Evolutionary conservation across 2,113 vertebrate genomes (phyloP), one percentile per base, ranked within the genome.

Genomic region (Halcyon malimbica): DNA sequence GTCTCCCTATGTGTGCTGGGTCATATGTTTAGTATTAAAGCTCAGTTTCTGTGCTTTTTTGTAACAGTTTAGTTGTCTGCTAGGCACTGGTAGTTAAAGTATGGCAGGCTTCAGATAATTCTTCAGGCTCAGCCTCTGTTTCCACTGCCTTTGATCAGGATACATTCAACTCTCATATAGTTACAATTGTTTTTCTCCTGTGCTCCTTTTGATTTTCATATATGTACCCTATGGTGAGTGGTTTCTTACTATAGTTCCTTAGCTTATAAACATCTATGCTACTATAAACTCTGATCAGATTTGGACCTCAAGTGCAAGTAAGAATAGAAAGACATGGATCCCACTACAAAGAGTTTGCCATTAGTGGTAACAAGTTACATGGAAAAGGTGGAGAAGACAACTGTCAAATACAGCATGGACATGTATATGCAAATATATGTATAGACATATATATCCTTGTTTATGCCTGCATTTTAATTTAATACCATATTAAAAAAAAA

Each of bases 11-110:
- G 42, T 31, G 1, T 76, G 48, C 67, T 87, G 37, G 62, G 25
- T 95, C 95, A 94, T 89, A 63, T 92, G 86, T 94, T 96, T 92
- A 63, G 50, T 56, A 94, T 94, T 95, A 89, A 89, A 84, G 44
- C 53, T 83, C 25, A 7, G 17, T 93, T 96, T 96, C 91, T 97
- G 89, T 73, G 89, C 57, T 94, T 87, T 94, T 91, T 95, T 63
- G 59, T 83, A 79, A 53, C 50, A 63, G 39, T 89, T 92, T 69
- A 84, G 86, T 89, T 93, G 75, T 94, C 93, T 94, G 78, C 79
- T 88, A 92, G 57, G 68, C 89, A 13, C 69, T 83, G 77, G 53
- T 87, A 64, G 59, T 96, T 95, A 75, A 91, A 95, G 74, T 35
- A 68, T 65, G 83, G 65, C 86, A 95, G 50, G 39, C 79, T 96